phyloP scores from a whole-genome alignment of 2,113 vertebrate genomes.

The Plectropomus leopardus region DNA sequence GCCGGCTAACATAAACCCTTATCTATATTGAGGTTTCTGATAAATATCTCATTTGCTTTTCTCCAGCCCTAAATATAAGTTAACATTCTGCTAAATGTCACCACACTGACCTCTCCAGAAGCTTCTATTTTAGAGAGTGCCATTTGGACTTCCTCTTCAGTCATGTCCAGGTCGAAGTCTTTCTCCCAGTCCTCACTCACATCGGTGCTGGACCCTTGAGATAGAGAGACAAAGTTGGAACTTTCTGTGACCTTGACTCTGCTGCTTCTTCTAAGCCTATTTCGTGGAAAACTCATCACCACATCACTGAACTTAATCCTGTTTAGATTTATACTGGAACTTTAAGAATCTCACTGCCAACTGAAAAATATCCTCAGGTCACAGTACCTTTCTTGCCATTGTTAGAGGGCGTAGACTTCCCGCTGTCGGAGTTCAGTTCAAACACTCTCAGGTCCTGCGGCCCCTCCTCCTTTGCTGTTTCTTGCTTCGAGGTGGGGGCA shows the following conservation, averaged over 20 bases:
- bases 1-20: no score
- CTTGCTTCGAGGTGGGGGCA: conserved; percentile 75
- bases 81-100: background rate
- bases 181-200: conserved; percentile 99
- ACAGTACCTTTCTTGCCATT: conserved; percentile 95
- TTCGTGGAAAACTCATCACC: conserved; percentile 32
- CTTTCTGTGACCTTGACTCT: background rate
- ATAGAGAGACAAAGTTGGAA: background rate
- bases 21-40: no score
- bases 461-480: conserved; percentile 88
- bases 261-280: conserved; percentile 13
- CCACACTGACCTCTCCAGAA: conserved; percentile 87
- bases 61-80: no score
- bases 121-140: conserved; percentile 92
- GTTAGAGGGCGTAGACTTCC: conserved; percentile 98
- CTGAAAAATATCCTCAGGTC: background rate
- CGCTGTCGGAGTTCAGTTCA: conserved; percentile 97
- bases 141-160: conserved; percentile 96
- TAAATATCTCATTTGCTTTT: no score
- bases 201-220: conserved; percentile 95
- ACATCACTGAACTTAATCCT: background rate
- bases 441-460: conserved; percentile 94
- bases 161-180: conserved; percentile 99
- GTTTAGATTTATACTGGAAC: background rate
- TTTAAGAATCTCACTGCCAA: background rate